Conservation (phyloP, 2,113 vertebrate species). For the Neogale vison region DNA sequence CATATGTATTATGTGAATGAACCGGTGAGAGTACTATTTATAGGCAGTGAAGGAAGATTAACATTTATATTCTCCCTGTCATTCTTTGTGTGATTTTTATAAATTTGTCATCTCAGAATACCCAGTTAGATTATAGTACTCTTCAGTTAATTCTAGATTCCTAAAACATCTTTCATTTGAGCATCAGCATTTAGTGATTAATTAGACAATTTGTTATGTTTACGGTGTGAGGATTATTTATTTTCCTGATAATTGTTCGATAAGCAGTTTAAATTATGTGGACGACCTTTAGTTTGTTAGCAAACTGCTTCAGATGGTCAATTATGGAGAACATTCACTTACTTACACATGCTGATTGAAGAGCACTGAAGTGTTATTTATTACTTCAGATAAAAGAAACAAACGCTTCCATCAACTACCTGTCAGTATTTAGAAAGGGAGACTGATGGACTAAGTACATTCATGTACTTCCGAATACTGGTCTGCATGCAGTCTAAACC, state of each 20-base stretch:
- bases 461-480: constrained; percentile 42
- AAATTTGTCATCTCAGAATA: constrained; percentile 60
- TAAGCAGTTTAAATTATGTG: constrained; percentile 57
- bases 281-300: constrained; percentile 38
- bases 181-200: constrained; percentile 51
- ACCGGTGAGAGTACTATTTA: constrained; percentile 46
- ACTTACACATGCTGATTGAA: constrained; percentile 67
- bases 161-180: constrained; percentile 61
- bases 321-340: constrained; percentile 68
- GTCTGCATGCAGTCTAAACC: constrained; percentile 29
- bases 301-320: constrained; percentile 67
- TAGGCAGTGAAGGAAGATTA: constrained; percentile 66
- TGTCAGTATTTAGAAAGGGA: constrained; percentile 53
- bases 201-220: constrained; percentile 64
- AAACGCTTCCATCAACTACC: constrained; percentile 57
- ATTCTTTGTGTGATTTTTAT: constrained; percentile 62
- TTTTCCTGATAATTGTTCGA: constrained; percentile 68
- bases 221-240: constrained; percentile 56
- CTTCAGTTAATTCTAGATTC: constrained; percentile 23
- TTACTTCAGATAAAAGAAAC: constrained; percentile 68
- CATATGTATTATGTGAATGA: constrained; percentile 67
- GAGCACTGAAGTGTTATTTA: constrained; percentile 62
- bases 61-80: constrained; percentile 57
- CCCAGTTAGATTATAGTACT: constrained; percentile 26
- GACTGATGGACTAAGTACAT: constrained; percentile 4